phyloP scores from a whole-genome alignment of 2,113 vertebrate genomes.

The Ceuthmochares aereus region DNA sequence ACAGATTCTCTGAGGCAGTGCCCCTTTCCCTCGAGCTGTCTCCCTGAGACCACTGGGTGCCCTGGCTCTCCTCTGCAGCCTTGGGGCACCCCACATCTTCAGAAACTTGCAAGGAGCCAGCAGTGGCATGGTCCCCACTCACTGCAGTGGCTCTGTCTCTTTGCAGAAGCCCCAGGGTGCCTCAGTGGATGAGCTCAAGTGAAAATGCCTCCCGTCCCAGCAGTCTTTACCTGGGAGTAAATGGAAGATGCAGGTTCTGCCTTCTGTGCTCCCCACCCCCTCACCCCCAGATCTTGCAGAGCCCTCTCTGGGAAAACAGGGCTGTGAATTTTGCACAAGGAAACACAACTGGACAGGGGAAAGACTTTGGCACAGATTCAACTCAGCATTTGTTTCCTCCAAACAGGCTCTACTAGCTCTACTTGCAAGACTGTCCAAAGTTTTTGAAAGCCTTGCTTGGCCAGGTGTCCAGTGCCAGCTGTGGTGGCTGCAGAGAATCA shows the following conservation, averaged over 20 bases:
- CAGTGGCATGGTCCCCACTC: fast-evolving
- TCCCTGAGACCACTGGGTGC: background rate
- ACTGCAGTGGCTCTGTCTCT: background rate
- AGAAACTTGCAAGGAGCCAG: background rate
- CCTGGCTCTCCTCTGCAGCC: background rate
- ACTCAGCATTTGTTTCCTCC: background rate
- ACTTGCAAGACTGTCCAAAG: background rate
- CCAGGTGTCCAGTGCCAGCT: background rate
- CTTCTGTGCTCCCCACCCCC: background rate
- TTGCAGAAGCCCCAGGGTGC: background rate
- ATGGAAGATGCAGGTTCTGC: background rate
- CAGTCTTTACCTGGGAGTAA: background rate
- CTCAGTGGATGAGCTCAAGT: background rate
- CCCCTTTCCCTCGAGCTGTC: background rate
- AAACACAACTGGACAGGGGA: background rate
- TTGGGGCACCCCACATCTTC: background rate
- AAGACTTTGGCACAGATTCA: background rate
- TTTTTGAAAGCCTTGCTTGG: background rate
- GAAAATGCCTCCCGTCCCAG: background rate
- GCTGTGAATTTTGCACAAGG: background rate
- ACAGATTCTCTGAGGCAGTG: background rate
- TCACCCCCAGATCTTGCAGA: background rate
- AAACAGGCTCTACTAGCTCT: background rate
- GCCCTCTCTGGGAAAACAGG: background rate
- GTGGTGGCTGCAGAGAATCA: background rate